Evolutionary conservation across 2,113 vertebrate species (phyloP), one percentile per base, ranked within the genome.

Genomic region (Cavia porcellus): DNA sequence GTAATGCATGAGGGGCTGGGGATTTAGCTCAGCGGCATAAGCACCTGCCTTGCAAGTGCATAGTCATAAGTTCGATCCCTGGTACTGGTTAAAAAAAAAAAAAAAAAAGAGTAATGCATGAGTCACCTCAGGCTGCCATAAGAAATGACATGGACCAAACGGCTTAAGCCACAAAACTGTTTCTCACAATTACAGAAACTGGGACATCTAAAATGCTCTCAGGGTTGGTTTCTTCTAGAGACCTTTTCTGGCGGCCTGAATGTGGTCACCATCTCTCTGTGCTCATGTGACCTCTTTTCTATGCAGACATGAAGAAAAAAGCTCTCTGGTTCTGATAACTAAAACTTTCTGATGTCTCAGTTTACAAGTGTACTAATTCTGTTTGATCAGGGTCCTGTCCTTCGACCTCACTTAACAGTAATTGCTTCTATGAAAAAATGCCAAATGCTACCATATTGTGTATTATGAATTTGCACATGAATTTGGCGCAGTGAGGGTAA

Each of bases 401-500:
- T 55, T 66, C 52, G 30, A 68, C 45, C 14, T 47, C 28, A 45
- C 25, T 82, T 66, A 66, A 66, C 20, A 42, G 25, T 38, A 85
- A 90, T 90, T 45, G 77, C 32, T 28, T 66, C n/a, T 42, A 57
- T 3, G 20, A 22, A 59, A 22, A 90, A 59, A 80, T 57, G 24
- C 8, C 17, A 24, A 77, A 50, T 59, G 32, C 38, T 24, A n/a
- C 50, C 7, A 77, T 57, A 79, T 30, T 57, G 32, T 20, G 3
- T 32, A 14, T 20, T 95, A 32, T 4, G 25, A 72, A 10, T 86
- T 86, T 45, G 68, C 32, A 42, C 32, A 81, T 35, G 35, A 81
- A 81, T 32, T 66, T 20, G 11, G 17, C 5, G 4, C 17, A 3
- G 17, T 19, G 17, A 12, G 0, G 7, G 42, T 15, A 3, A 3